phyloP scores from a whole-genome alignment of 2,113 vertebrate genomes.

The Takifugu bimaculatus region DNA sequence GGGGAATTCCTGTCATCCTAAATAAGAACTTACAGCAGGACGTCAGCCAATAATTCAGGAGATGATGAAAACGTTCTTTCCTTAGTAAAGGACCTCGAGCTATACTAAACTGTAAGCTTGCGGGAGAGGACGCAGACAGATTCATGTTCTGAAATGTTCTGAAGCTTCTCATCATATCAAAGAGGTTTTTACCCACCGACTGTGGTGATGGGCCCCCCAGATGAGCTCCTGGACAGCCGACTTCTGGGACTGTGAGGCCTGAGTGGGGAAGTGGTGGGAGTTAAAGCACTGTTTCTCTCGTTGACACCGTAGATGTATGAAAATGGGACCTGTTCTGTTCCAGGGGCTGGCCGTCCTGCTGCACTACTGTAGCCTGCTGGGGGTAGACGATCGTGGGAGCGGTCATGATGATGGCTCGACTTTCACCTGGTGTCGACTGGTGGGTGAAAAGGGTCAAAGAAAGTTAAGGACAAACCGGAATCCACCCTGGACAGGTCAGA shows the following conservation, averaged over 20 bases:
- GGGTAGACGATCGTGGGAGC: conserved; percentile 86
- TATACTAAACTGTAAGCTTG: no score
- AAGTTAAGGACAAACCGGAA: not conserved
- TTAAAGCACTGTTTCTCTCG: not conserved
- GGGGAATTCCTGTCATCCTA: conserved; percentile 4
- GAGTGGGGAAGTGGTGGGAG: conserved; percentile 17
- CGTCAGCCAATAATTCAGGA: conserved; percentile 31
- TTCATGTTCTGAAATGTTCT: conserved; percentile 10
- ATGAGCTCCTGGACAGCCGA: conserved; percentile 73
- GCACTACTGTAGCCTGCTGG: conserved; percentile 69
- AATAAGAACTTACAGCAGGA: conserved; percentile 8
- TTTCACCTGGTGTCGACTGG: conserved; percentile 72
- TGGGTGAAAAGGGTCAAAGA: conserved; percentile 21
- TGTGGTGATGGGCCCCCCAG: conserved; percentile 82
- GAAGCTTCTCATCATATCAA: not conserved
- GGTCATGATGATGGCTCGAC: conserved; percentile 67
- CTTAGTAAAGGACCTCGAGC: no score
- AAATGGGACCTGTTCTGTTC: conserved; percentile 68
- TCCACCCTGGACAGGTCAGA: no score
- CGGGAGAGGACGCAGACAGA: conserved; percentile 9
- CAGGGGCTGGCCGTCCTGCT: conserved; percentile 70
- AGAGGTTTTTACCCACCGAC: conserved; percentile 77
- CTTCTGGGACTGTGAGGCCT: conserved; percentile 86
- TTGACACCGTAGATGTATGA: conserved; percentile 10
- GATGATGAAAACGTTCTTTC: conserved; percentile 10